Base-by-base conservation (phyloP, 1,140 invertebrate genomes). In the Pemphigus obesinymphae region DNA sequence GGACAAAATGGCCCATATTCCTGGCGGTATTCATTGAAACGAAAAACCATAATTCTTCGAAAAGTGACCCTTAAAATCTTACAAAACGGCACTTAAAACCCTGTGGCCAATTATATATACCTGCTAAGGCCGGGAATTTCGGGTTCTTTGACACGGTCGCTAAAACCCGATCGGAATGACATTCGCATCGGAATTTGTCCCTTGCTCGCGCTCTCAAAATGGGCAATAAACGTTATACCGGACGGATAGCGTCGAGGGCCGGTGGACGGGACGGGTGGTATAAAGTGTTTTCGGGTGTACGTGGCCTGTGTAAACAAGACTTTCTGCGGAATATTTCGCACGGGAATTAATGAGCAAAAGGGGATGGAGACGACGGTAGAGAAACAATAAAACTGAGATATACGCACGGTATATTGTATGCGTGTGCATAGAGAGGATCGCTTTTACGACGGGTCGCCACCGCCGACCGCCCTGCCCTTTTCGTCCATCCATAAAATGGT, bases 381-480 rank as follows among this genome's bases (percentile, higher is more conserved):
- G 76, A 80, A 80, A 80, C 76, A 80, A 80, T 80, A 80, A 80
- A 80, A 80, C 55, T 20, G 76, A 80, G 76, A 80, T 80, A 58
- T 75, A 75, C 48, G 40, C 15, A n/a, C n/a, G 37, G 8, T 31
- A 29, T 40, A 23, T 72, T 40, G 20, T 48, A 31, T 31, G 11
- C 15, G n/a, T 15, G 48, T 73, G 53, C 31, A 50, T 15, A 11
- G 29, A 55, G 45, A 55, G 29, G n/a, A 0, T 23, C 55, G 55
- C 55, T 61, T 80, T 80, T 80, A 80, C 37, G 76, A 63, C 76
- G 76, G 55, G n/a, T 43, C 34, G 10, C 63, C 34, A n/a, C 63
- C 63, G 31, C 17, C 31, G 61, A 26, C n/a, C 23, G 23, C 37
- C 66, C 34, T 70, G 75, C 53, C 55, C 55, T 80, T 61, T 80